phyloP scores from a whole-genome alignment of 2,888 invertebrate genomes.

The Allygus modestus region DNA sequence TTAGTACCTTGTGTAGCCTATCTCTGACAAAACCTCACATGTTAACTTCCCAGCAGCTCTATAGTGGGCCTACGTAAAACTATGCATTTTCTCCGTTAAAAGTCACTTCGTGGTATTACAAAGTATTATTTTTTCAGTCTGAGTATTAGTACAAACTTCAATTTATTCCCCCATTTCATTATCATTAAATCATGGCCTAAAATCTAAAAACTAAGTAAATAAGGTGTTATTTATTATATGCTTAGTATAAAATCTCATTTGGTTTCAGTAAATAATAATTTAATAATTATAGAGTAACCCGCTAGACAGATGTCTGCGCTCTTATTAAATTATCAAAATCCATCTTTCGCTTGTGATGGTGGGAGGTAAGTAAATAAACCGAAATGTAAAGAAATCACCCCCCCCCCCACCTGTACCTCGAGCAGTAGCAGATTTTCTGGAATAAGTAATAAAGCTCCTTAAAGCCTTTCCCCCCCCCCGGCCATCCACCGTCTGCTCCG shows the following conservation, averaged over 20 bases:
- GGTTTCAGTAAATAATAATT: not conserved
- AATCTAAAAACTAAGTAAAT: no score
- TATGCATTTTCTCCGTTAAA: not conserved
- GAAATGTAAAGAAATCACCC: conserved; percentile 14
- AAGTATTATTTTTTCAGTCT: no score
- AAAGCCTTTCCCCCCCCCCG: conserved; percentile 6
- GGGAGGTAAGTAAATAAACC: not conserved
- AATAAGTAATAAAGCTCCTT: conserved; percentile 20
- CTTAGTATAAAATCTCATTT: not conserved
- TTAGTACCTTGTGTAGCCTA: no score
- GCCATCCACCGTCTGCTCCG: not conserved
- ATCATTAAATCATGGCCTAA: no score
- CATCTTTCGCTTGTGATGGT: not conserved
- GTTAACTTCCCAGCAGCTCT: no score
- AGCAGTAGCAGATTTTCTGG: conserved; percentile 5
- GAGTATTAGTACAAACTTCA: no score
- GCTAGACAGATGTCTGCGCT: not conserved
- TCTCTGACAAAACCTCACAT: no score
- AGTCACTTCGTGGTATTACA: not conserved
- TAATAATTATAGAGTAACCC: no score
- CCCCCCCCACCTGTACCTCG: not conserved
- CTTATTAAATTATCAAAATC: conserved; percentile 29
- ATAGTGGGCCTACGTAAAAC: no score
- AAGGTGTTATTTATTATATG: no score
- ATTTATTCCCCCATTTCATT: no score